A percentile compares a stretch with the other conserved stretches of the same genome.
phyloP scores from a whole-genome alignment of 1,140 invertebrate genomes.

The Triops longicaudatus region DNA sequence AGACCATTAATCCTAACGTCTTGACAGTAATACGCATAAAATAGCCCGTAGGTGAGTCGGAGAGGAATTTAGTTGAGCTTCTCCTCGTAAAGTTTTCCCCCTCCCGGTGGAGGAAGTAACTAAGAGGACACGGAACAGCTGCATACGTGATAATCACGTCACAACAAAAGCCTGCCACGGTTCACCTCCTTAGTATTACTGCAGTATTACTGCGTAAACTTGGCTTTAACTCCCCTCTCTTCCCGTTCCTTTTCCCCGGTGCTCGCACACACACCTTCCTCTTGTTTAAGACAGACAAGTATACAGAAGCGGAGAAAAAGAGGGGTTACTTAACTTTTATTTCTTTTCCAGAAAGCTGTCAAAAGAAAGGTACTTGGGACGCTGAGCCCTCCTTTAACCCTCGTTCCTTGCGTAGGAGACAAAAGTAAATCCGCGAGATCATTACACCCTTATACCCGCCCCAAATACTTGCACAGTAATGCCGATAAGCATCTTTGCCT shows the following conservation, averaged over 20 bases:
- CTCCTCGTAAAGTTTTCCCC: background rate
- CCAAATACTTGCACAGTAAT: too few relatives aligned
- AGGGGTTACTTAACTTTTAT: background rate
- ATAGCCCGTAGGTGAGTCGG: background rate
- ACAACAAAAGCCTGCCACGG: background rate
- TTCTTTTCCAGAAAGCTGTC: background rate
- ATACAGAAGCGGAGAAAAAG: too few relatives aligned
- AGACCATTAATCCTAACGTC: background rate
- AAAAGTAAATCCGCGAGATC: constrained; percentile 4
- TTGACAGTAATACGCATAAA: constrained; percentile 15
- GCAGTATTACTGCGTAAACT: constrained; percentile 3
- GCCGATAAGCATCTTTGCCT: too few relatives aligned
- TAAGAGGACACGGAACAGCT: background rate
- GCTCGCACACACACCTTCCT: background rate
- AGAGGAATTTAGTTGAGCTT: background rate
- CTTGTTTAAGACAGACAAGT: too few relatives aligned
- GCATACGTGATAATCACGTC: constrained; percentile 11
- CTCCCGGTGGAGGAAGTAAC: background rate
- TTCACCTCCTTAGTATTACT: constrained; percentile 2
- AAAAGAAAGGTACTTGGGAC: background rate
- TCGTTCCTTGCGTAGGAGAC: background rate
- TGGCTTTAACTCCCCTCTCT: background rate
- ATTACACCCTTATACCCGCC: background rate
- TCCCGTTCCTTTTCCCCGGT: background rate
- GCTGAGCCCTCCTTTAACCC: background rate